These are phyloP conservation scores for Tipula unca DNA, from an alignment of 2,888 invertebrate species.

Conservation along the genomic window DNA sequence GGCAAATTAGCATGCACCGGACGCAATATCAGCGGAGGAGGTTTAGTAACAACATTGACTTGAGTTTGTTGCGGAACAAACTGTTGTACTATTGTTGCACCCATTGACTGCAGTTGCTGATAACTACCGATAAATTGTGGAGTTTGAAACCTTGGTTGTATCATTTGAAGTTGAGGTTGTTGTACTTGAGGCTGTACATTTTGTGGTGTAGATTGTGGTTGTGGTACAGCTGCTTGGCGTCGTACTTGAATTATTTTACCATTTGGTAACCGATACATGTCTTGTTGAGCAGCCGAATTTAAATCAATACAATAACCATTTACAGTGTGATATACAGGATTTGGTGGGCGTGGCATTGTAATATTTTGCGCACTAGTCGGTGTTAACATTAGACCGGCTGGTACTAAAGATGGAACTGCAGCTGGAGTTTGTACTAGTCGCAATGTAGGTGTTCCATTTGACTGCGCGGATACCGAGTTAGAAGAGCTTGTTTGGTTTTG, in stretches of 20 bases:
- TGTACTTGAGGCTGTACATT: constrained; percentile 20
- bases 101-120: constrained; percentile 28
- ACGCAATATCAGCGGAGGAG: constrained; percentile 31
- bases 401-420: not conserved
- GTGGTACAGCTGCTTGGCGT: constrained; percentile 29
- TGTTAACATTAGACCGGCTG: not conserved
- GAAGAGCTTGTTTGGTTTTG: not conserved
- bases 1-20: not conserved
- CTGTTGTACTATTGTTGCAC: constrained; percentile 28
- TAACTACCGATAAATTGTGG: not conserved
- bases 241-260: constrained; percentile 42
- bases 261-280: constrained; percentile 40
- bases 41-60: constrained; percentile 34
- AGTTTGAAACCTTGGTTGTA: not conserved
- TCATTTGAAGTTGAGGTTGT: not conserved
- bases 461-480: not conserved
- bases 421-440: constrained; percentile 18
- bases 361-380: not conserved
- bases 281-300: constrained; percentile 41
- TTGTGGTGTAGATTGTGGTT: not conserved
- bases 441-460: not conserved
- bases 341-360: constrained; percentile 22
- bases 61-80: constrained; percentile 36
- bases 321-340: constrained; percentile 40
- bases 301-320: constrained; percentile 42